Base-by-base conservation (phyloP, 2,888 invertebrate genomes). In the Pachydiplax longipennis region DNA sequence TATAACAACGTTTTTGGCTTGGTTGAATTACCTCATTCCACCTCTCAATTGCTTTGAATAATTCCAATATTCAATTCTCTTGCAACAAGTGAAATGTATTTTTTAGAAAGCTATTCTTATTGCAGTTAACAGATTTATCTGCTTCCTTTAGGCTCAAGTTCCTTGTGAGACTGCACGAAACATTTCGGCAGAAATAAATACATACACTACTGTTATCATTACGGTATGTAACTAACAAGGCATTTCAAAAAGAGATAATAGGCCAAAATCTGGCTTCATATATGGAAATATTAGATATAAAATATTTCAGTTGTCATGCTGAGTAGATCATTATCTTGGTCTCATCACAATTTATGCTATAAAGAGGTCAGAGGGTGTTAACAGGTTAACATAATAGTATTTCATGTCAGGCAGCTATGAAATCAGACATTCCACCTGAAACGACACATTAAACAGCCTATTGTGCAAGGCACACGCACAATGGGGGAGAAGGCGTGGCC, bases 271-370 rank as follows among this genome's bases (percentile, higher is more conserved):
- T 87, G 87, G 87, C 87, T 58, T 87, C 53, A 53, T 53, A 87
- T 61, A 87, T 87, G 87, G 87, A 87, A 87, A 87, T 61, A 87
- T 87, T 87, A 87, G 87, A 87, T 87, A 87, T 87, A 87, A 87
- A 87, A 87, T 87, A 87, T 58, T 87, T 65, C 87, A 61, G 87
- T 87, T 87, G 87, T 87, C 87, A 87, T 61, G 87, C 40, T 58
- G 61, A 87, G 87, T 87, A 87, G 61, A 87, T 61, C 61, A 53
- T 83, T 65, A 87, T 87, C 40, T 87, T 87, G 87, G 87, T 87
- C 87, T 87, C 87, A 37, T 87, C 87, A 87, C 58, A 87, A 87
- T 61, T 87, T 61, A 87, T 87, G 87, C 61, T 87, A 87, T 61
- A 87, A 87, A 87, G 87, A 37, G 61, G 87, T 87, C 31, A 87